Evolutionary conservation across 2,113 vertebrate species (phyloP).

Genomic region (Egretta garzetta): DNA sequence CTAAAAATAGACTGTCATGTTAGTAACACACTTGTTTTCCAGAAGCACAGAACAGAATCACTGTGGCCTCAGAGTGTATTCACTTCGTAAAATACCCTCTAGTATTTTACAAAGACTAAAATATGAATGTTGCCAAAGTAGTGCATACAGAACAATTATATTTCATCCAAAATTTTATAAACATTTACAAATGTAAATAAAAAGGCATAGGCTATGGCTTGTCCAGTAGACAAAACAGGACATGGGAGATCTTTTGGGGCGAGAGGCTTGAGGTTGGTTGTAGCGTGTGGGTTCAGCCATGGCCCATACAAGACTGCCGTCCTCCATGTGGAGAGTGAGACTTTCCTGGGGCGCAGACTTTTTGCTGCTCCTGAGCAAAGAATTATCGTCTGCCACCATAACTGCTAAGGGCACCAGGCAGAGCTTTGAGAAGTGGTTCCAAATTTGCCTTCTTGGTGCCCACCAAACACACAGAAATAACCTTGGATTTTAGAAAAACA

Average conservation of each 20-base stretch:
- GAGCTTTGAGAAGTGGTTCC: not conserved
- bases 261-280: not conserved
- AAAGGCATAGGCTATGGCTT: not conserved
- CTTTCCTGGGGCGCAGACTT: not conserved
- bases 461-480: not conserved
- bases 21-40: not conserved
- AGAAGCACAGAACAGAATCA: not conserved
- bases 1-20: not conserved
- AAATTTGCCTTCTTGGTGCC: not conserved
- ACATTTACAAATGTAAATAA: not conserved
- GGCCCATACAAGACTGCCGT: fast-evolving
- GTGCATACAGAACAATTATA: not conserved
- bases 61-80: not conserved
- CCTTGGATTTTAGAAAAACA: not conserved
- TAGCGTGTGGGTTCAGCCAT: not conserved
- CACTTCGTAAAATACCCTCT: not conserved
- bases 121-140: not conserved
- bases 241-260: not conserved
- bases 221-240: not conserved
- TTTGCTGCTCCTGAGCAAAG: not conserved
- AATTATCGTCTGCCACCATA: not conserved
- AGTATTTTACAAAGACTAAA: not conserved
- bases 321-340: not conserved
- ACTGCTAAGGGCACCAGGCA: not conserved
- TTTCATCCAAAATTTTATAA: not conserved